Evolutionary conservation across 2,888 invertebrate genomes (phyloP).

Genomic region (Coenonympha arcania): DNA sequence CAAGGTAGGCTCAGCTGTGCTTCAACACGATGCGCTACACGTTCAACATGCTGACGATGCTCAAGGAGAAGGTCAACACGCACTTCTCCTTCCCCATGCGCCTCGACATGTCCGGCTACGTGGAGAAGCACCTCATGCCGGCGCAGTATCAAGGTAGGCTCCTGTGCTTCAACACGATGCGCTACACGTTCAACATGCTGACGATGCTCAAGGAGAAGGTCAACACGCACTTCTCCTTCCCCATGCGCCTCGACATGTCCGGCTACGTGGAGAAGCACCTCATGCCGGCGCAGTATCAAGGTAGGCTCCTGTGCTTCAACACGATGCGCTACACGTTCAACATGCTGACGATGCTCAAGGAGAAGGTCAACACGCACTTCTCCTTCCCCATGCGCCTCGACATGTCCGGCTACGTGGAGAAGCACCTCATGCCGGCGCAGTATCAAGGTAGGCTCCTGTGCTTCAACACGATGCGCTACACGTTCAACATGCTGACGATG

Average conservation of each 20-base stretch:
- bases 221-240: conserved; percentile 97
- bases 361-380: conserved; percentile 97
- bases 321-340: conserved; percentile 98
- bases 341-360: conserved; percentile 97
- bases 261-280: conserved; percentile 95
- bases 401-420: conserved; percentile 96
- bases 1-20: conserved; percentile 89
- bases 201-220: conserved; percentile 98
- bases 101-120: conserved; percentile 95
- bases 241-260: conserved; percentile 93
- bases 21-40: conserved; percentile 98
- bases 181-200: conserved; percentile 97
- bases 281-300: conserved; percentile 90
- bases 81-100: conserved; percentile 96
- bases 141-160: conserved; percentile 90
- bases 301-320: conserved; percentile 93
- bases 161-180: conserved; percentile 96
- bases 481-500: conserved; percentile 98
- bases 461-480: conserved; percentile 97
- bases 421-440: conserved; percentile 91
- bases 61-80: conserved; percentile 97
- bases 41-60: conserved; percentile 98
- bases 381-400: conserved; percentile 94
- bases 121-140: conserved; percentile 93
- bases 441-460: conserved; percentile 90